These are phyloP conservation scores for Drosophila buzzatii DNA, from an alignment of 2,888 invertebrate species.

Conservation along the genomic window DNA sequence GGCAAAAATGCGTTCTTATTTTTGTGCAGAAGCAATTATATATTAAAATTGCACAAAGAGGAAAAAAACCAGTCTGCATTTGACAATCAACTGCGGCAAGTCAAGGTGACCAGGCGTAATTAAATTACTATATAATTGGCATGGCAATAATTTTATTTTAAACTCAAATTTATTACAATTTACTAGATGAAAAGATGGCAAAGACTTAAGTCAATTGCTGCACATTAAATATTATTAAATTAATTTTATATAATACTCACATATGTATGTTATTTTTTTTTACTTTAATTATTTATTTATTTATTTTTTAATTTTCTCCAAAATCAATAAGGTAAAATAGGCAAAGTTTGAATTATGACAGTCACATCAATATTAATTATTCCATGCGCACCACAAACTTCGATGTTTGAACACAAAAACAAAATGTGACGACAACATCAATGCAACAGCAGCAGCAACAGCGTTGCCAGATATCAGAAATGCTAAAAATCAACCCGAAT, in stretches of 20 bases:
- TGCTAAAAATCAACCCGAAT: slow-evolving; percentile 52
- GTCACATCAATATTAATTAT: slow-evolving; percentile 55
- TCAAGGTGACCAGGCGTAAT: slow-evolving; percentile 39
- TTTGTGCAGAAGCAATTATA: slow-evolving; percentile 9
- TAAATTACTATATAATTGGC: slow-evolving; percentile 12
- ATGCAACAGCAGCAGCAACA: slow-evolving; percentile 23
- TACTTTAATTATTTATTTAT: neutral
- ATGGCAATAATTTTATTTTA: slow-evolving; percentile 8
- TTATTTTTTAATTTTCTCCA: neutral
- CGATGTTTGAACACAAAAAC: slow-evolving; percentile 16
- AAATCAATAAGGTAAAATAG: slow-evolving; percentile 25
- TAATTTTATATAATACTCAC: neutral
- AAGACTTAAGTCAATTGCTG: too few relatives aligned
- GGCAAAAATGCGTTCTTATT: neutral
- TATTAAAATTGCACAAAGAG: slow-evolving; percentile 1
- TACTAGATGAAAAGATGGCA: neutral
- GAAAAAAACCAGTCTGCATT: slow-evolving; percentile 19
- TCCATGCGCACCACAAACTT: slow-evolving; percentile 37
- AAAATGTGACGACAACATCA: slow-evolving; percentile 6
- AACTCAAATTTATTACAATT: neutral
- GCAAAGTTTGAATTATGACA: slow-evolving; percentile 25
- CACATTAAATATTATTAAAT: neutral
- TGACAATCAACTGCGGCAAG: slow-evolving; percentile 16
- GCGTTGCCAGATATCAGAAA: slow-evolving; percentile 69
- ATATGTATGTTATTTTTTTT: neutral